Evolutionary conservation across 2,888 invertebrate genomes (phyloP).

Genomic region (Ryuthela nishihirai): DNA sequence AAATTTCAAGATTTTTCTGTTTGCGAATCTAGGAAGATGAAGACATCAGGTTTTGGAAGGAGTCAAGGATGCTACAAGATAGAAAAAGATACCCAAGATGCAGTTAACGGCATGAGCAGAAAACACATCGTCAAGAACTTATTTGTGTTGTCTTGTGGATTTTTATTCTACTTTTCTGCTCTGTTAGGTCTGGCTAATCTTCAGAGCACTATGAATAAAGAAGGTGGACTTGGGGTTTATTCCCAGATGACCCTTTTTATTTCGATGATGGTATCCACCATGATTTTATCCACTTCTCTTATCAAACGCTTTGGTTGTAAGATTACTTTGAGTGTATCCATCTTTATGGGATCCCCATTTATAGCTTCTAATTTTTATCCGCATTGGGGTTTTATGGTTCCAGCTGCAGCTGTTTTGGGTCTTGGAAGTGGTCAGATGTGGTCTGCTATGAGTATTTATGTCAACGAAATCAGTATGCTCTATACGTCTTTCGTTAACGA

Average conservation of each 20-base stretch:
- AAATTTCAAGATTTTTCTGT: no score
- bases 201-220: slow-evolving; percentile 35
- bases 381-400: slow-evolving; percentile 11
- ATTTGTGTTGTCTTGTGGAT: slow-evolving; percentile 27
- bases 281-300: slow-evolving; percentile 72
- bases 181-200: slow-evolving; percentile 36
- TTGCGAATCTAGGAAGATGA: no score
- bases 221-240: slow-evolving; percentile 80
- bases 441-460: slow-evolving; percentile 30
- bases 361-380: slow-evolving; percentile 38
- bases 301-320: slow-evolving; percentile 38
- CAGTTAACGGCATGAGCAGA: slow-evolving; percentile 47
- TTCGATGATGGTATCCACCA: slow-evolving; percentile 76
- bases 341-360: slow-evolving; percentile 25
- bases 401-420: slow-evolving; percentile 34
- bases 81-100: no score
- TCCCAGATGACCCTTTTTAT: slow-evolving; percentile 88
- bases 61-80: no score
- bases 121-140: slow-evolving; percentile 49
- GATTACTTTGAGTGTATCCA: slow-evolving; percentile 24
- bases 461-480: slow-evolving; percentile 27
- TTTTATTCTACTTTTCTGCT: slow-evolving; percentile 38
- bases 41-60: no score
- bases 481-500: slow-evolving; percentile 49
- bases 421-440: slow-evolving; percentile 35